phyloP scores from a whole-genome alignment of 2,888 invertebrate genomes.

The Girardia tigrina region DNA sequence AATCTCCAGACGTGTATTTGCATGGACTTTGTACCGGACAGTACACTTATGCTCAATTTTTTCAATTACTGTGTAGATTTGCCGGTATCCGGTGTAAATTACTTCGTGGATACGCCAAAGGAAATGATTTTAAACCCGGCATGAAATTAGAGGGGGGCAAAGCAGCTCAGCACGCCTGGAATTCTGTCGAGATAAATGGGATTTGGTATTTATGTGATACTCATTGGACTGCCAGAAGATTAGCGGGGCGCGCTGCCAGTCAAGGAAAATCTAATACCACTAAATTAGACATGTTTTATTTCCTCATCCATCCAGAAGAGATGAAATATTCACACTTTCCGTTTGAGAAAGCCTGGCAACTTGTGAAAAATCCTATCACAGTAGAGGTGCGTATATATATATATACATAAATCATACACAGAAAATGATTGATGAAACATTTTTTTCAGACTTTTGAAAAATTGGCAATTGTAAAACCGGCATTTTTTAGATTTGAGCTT shows the following conservation, averaged over 20 bases:
- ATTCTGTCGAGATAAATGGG: background rate
- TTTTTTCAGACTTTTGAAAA: conserved; percentile 1
- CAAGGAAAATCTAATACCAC: conserved; percentile 3
- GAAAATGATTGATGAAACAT: too few species aligned
- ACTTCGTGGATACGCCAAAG: conserved; percentile 5
- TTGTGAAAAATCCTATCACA: background rate
- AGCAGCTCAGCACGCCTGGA: conserved; percentile 7
- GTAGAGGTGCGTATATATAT: background rate
- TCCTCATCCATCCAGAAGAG: background rate
- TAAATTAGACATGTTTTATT: background rate
- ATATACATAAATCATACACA: background rate
- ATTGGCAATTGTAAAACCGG: background rate
- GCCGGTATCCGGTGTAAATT: conserved; percentile 12
- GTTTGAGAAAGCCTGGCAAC: conserved; percentile 15
- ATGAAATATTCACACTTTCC: conserved; percentile 15
- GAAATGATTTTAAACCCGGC: conserved; percentile 1
- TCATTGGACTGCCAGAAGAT: background rate
- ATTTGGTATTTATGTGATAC: conserved; percentile 13
- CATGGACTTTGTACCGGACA: background rate
- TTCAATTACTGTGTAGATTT: background rate
- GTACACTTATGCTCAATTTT: conserved; percentile 1
- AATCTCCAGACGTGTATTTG: background rate
- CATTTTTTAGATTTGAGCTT: background rate
- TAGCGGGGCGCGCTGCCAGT: background rate
- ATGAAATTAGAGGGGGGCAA: conserved; percentile 17